phyloP scores from a whole-genome alignment of 2,113 vertebrate genomes.

The Lophura nycthemera region DNA sequence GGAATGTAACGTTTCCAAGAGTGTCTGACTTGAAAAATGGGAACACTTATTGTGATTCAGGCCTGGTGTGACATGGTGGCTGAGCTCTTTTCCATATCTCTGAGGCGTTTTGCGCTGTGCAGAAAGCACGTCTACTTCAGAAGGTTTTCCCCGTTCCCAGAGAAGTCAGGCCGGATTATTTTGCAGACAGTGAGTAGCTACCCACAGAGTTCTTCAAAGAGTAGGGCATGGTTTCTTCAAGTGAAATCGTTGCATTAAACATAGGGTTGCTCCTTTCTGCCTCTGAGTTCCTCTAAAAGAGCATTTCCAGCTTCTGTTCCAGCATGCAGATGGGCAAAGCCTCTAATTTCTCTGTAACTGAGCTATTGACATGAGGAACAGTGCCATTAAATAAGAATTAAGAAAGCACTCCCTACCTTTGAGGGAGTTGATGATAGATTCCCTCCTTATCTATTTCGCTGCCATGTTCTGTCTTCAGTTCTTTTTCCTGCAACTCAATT shows the following conservation, averaged over 20 bases:
- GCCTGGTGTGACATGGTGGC: not conserved
- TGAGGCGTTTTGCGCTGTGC: not conserved
- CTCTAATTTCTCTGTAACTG: not conserved
- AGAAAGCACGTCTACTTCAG: not conserved
- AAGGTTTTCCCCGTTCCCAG: not conserved
- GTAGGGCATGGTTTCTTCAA: not conserved
- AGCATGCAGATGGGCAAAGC: not conserved
- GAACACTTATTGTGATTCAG: not conserved
- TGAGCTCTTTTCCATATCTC: not conserved
- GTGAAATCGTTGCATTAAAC: not conserved
- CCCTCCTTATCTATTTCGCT: constrained; percentile 20
- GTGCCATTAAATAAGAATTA: constrained; percentile 57
- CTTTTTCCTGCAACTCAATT: constrained; percentile 48
- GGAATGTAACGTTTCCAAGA: not conserved
- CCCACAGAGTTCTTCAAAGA: not conserved
- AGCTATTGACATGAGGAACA: constrained; percentile 30
- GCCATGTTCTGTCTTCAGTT: constrained; percentile 43
- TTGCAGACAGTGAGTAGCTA: not conserved
- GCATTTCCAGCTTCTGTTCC: not conserved
- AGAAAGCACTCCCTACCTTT: constrained; percentile 5
- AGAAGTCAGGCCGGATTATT: not conserved
- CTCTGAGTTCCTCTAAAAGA: not conserved
- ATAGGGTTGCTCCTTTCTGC: not conserved
- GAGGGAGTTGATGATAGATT: constrained; percentile 40
- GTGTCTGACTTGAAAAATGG: not conserved